phyloP scores from a whole-genome alignment of 2,113 vertebrate species.

The Chionis minor region DNA sequence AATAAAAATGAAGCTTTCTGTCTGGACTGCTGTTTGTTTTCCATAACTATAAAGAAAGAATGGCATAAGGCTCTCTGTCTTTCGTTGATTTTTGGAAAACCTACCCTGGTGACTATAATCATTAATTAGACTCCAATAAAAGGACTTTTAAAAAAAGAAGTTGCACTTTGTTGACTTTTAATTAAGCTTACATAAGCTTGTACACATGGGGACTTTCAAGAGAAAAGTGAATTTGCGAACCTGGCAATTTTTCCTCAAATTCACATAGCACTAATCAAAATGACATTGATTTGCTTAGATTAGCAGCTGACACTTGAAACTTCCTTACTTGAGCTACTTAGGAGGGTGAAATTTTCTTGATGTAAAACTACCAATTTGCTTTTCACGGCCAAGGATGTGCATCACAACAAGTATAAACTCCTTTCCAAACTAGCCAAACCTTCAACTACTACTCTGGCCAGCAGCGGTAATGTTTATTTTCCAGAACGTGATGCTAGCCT shows the following conservation, averaged over 20 bases:
- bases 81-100: background rate
- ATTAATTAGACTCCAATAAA: background rate
- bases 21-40: background rate
- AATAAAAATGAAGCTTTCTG: background rate
- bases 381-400: background rate
- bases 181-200: conserved; percentile 18
- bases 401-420: background rate
- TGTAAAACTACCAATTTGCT: background rate
- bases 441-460: background rate
- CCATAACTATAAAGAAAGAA: background rate
- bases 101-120: background rate
- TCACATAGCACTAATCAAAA: conserved; percentile 11
- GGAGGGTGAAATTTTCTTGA: background rate
- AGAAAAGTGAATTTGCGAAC: background rate
- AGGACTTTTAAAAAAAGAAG: background rate
- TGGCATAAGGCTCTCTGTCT: background rate
- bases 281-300: conserved; percentile 23
- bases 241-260: conserved; percentile 3
- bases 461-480: background rate
- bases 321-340: background rate
- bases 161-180: conserved; percentile 19
- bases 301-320: background rate
- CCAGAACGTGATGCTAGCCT: background rate
- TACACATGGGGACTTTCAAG: background rate
- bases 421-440: background rate